A percentile compares a stretch with the other conserved stretches of the same genome.
Conservation (phyloP, 2,797 vertebrate genomes). For the Novumbra hubbsi region DNA sequence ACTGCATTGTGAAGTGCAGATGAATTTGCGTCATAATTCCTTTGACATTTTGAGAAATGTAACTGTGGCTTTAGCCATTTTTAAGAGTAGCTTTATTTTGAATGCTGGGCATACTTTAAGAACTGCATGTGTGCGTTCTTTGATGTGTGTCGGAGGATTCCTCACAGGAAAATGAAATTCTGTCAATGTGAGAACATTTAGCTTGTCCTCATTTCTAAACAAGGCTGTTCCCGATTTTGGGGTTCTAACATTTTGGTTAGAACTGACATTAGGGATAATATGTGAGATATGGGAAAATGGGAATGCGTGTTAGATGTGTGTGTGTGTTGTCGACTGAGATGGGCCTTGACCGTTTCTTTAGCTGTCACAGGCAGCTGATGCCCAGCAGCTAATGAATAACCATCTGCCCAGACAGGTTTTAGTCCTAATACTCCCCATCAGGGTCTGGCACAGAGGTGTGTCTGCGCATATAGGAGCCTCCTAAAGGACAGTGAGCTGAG, state of each 20-base stretch:
- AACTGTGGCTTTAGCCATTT: background rate
- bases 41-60: background rate
- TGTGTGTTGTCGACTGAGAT: background rate
- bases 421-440: background rate
- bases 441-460: background rate
- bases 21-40: background rate
- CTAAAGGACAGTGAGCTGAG: background rate
- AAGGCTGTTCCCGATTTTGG: too few relatives aligned
- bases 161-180: too few relatives aligned
- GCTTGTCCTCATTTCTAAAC: too few relatives aligned
- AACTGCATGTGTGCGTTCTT: background rate
- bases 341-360: background rate
- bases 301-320: background rate
- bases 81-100: background rate
- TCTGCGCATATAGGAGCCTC: background rate
- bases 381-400: background rate
- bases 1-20: background rate
- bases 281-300: rapidly evolving
- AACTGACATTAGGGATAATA: too few relatives aligned
- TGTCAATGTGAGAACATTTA: too few relatives aligned
- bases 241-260: background rate
- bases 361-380: constrained; percentile 1
- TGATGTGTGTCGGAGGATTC: background rate
- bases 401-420: background rate
- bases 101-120: background rate